phyloP scores from a whole-genome alignment of 2,888 invertebrate genomes.

The Tipula vernalis region DNA sequence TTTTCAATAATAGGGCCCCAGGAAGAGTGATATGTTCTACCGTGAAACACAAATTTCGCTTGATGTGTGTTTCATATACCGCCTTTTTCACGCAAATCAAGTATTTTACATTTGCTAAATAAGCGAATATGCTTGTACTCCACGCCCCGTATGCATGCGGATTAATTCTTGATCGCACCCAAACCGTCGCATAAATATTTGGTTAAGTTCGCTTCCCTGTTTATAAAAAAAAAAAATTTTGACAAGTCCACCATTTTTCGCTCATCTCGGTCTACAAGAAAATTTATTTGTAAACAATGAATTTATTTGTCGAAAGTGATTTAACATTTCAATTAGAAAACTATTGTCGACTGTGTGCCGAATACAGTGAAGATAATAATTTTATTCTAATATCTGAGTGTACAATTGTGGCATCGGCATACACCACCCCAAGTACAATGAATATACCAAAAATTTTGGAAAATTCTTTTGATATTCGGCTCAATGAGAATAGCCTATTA shows the following conservation, averaged over 20 bases:
- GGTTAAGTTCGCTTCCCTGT: not conserved
- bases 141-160: no score
- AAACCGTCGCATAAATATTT: no score
- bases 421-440: not conserved
- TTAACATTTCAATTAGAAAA: not conserved
- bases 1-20: no score
- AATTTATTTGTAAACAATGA: not conserved
- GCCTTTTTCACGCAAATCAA: no score
- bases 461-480: not conserved
- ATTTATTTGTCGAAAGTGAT: slow-evolving; percentile 5
- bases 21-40: no score
- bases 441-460: not conserved
- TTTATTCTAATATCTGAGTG: not conserved
- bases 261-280: not conserved
- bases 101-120: no score
- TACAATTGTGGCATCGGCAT: not conserved
- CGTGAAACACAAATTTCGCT: no score
- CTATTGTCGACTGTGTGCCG: not conserved
- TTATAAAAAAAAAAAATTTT: not conserved
- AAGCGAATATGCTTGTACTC: no score
- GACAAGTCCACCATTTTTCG: not conserved
- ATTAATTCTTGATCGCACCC: no score
- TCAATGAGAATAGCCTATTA: not conserved
- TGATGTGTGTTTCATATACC: no score
- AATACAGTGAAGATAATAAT: not conserved